A percentile compares a stretch with the other conserved stretches of the same genome.
These are phyloP conservation scores for Rhinogobio ventralis DNA, from an alignment of 2,797 vertebrate species.

Conservation along the genomic window DNA sequence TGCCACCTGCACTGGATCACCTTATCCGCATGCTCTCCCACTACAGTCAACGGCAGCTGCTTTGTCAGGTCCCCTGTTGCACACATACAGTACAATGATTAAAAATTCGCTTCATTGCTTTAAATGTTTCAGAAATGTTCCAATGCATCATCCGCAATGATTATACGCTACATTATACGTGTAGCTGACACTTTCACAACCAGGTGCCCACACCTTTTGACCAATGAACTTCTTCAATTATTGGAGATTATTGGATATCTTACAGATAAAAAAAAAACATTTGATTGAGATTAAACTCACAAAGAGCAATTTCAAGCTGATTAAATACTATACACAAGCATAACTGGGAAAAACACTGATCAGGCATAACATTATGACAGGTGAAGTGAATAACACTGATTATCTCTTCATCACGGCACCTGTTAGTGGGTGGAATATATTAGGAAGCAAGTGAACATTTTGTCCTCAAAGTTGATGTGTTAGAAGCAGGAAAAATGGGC, in stretches of 20 bases:
- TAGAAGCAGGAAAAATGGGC: too few species aligned
- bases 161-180: not conserved
- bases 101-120: not conserved
- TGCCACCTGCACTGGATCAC: constrained; percentile 99
- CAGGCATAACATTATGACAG: too few species aligned
- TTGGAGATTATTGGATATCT: not conserved
- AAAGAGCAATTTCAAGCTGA: not conserved
- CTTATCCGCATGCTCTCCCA: constrained; percentile 96
- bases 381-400: too few species aligned
- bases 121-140: not conserved
- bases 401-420: too few species aligned
- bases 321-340: not conserved
- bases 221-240: not conserved
- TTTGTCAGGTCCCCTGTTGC: constrained; percentile 93
- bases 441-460: too few species aligned
- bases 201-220: not conserved
- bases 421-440: too few species aligned
- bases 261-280: not conserved
- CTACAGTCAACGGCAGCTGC: constrained; percentile 90
- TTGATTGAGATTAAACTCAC: not conserved
- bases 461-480: too few species aligned
- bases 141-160: not conserved
- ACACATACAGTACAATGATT: constrained; percentile 18
- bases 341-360: not conserved
- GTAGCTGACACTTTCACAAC: not conserved